These are phyloP conservation scores for Diogma glabrata DNA, from an alignment of 2,888 invertebrate species.

Conservation along the genomic window DNA sequence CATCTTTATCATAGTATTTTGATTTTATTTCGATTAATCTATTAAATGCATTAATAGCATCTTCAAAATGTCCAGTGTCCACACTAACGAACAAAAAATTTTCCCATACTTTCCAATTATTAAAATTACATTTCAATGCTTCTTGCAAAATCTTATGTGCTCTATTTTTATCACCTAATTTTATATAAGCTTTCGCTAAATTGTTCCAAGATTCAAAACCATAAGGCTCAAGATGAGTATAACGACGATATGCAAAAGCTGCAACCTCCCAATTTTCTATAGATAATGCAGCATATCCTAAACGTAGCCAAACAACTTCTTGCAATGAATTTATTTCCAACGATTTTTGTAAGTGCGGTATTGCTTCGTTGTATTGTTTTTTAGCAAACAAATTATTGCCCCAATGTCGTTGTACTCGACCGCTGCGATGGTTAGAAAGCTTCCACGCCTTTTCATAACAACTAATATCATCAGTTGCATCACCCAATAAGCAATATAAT, in stretches of 20 bases:
- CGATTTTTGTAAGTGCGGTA: slow-evolving; percentile 71
- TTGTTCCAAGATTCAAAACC: slow-evolving; percentile 98
- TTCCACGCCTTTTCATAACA: slow-evolving; percentile 89
- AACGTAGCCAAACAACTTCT: slow-evolving; percentile 70
- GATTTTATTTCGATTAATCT: slow-evolving; percentile 68
- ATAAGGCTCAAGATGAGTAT: slow-evolving; percentile 74
- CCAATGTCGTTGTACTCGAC: slow-evolving; percentile 80
- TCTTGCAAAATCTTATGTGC: slow-evolving; percentile 80
- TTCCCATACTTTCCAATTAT: slow-evolving; percentile 92
- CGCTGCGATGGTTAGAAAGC: slow-evolving; percentile 67
- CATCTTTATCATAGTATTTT: slow-evolving; percentile 64
- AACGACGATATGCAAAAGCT: slow-evolving; percentile 73
- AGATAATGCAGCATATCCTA: slow-evolving; percentile 75
- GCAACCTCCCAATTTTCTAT: slow-evolving; percentile 71
- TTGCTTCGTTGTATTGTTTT: slow-evolving; percentile 64
- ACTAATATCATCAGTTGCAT: slow-evolving; percentile 63
- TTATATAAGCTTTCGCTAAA: slow-evolving; percentile 84
- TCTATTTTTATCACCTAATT: slow-evolving; percentile 70
- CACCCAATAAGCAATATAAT: slow-evolving; percentile 85
- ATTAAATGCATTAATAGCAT: slow-evolving; percentile 75
- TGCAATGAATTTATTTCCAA: slow-evolving; percentile 80
- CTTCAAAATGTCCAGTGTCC: slow-evolving; percentile 75
- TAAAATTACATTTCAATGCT: slow-evolving; percentile 82
- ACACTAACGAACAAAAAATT: slow-evolving; percentile 81
- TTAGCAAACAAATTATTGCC: slow-evolving; percentile 65